Conservation (phyloP, 2,113 vertebrate genomes). For the Bombycilla garrulus region DNA sequence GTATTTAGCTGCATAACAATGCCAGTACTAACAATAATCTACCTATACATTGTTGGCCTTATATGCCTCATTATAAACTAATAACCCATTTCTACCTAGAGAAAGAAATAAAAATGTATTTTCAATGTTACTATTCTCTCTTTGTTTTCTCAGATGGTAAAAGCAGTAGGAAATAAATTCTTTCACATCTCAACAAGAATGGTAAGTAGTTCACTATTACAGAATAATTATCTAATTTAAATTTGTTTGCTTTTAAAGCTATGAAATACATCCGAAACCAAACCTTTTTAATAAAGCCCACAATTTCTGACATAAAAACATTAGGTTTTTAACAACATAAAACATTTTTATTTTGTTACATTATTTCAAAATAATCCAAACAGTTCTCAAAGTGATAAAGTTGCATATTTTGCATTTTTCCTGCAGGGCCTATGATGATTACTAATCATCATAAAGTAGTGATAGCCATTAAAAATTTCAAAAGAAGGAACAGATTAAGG, state of each 20-base stretch:
- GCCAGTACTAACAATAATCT: not conserved
- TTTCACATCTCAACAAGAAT: not conserved
- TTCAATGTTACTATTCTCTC: not conserved
- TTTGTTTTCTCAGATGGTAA: not conserved
- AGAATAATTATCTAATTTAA: not conserved
- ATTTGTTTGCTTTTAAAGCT: not conserved
- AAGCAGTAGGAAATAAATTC: not conserved
- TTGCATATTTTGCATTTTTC: not conserved
- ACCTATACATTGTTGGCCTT: not conserved
- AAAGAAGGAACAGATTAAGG: not conserved
- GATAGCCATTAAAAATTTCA: not conserved
- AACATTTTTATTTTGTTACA: not conserved
- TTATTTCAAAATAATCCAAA: not conserved
- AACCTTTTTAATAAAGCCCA: not conserved
- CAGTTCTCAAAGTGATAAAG: not conserved
- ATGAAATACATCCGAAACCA: not conserved
- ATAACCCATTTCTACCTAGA: not conserved
- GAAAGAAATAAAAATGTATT: not conserved
- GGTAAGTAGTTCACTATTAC: not conserved
- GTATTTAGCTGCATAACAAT: slow-evolving; percentile 2
- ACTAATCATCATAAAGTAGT: not conserved
- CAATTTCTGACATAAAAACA: not conserved
- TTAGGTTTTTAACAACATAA: not conserved
- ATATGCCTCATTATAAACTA: not conserved
- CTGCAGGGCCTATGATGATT: not conserved